Evolutionary conservation across 2,888 invertebrate genomes (phyloP).

Genomic region (Himalopsyche anomala): DNA sequence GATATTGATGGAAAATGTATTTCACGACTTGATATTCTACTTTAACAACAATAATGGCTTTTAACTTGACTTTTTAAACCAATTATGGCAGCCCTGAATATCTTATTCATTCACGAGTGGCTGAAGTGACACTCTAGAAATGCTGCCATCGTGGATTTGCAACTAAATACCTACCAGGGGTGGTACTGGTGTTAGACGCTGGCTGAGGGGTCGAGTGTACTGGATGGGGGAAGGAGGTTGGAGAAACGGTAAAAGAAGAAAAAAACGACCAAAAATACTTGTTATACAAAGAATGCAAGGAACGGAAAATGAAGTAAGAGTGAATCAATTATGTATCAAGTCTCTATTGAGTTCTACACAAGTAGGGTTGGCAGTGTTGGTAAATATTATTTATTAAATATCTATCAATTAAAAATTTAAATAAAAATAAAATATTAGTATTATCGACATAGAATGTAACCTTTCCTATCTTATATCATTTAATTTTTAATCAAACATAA

Average conservation of each 20-base stretch:
- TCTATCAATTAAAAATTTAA: no score
- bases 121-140: constrained; percentile 52
- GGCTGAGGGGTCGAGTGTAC: constrained; percentile 39
- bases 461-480: no score
- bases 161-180: constrained; percentile 56
- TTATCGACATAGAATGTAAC: no score
- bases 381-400: no score
- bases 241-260: constrained; percentile 47
- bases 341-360: constrained; percentile 27
- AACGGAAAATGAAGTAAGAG: constrained; percentile 50
- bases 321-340: constrained; percentile 48
- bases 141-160: constrained; percentile 50
- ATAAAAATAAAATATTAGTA: no score
- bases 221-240: constrained; percentile 24
- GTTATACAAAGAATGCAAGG: constrained; percentile 48
- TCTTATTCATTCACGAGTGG: constrained; percentile 39
- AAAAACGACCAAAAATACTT: constrained; percentile 33
- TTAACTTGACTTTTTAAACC: neutral
- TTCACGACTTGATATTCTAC: no score
- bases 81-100: constrained; percentile 50
- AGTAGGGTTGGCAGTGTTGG: neutral
- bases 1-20: no score
- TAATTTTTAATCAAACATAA: no score
- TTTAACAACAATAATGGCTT: no score
- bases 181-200: constrained; percentile 21